These are phyloP conservation scores for Chelon auratus DNA, from an alignment of 2,797 vertebrate species.

Conservation along the genomic window DNA sequence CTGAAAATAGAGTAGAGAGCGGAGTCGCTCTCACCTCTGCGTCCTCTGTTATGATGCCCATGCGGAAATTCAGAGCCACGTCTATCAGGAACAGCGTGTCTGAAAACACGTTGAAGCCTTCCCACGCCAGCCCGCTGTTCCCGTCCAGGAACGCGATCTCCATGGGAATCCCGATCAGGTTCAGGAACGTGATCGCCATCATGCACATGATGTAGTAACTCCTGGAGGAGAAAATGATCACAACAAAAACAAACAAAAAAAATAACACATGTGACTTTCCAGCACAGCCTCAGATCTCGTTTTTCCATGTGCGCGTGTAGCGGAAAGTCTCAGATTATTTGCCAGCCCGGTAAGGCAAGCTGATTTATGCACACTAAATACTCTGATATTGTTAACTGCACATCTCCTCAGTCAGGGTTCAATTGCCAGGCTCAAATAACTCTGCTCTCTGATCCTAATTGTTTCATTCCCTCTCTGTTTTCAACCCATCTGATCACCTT, in stretches of 20 bases:
- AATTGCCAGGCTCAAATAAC: constrained; percentile 66
- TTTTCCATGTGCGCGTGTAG: constrained; percentile 7
- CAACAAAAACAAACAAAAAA: not conserved
- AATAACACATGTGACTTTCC: constrained; percentile 7
- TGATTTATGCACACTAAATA: constrained; percentile 56
- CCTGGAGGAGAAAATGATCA: constrained; percentile 59
- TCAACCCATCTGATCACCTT: constrained; percentile 54
- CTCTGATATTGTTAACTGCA: constrained; percentile 59
- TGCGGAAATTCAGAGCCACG: constrained; percentile 85
- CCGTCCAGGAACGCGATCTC: constrained; percentile 86
- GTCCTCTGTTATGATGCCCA: constrained; percentile 85
- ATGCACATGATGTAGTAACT: constrained; percentile 87
- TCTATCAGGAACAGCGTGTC: constrained; percentile 86
- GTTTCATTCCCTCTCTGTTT: constrained; percentile 67
- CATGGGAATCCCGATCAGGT: constrained; percentile 87
- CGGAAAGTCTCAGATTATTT: constrained; percentile 29
- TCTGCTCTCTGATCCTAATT: constrained; percentile 56
- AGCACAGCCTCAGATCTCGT: not conserved
- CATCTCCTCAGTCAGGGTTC: constrained; percentile 45
- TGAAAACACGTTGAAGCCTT: constrained; percentile 86
- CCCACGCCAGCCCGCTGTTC: constrained; percentile 80
- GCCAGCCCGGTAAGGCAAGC: constrained; percentile 43
- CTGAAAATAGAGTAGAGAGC: constrained; percentile 64
- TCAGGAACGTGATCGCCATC: constrained; percentile 86
- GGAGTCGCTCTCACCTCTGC: constrained; percentile 78